phyloP scores from a whole-genome alignment of 2,888 invertebrate genomes.

The Hydrotaea cyrtoneurina region DNA sequence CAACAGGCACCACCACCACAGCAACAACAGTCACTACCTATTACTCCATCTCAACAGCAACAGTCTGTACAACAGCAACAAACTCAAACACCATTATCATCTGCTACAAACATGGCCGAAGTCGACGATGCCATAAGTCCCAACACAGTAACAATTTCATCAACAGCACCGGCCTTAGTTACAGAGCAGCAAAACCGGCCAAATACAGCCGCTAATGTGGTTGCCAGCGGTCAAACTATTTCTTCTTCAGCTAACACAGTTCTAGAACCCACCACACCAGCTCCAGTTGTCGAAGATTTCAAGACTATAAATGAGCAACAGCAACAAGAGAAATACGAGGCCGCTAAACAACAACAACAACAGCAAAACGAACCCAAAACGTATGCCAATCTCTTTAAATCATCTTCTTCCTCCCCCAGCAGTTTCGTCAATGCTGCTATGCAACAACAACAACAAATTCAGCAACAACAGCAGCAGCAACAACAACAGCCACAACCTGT shows the following conservation, averaged over 20 bases:
- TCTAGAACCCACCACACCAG: conserved; percentile 69
- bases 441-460: conserved; percentile 79
- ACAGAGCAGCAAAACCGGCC: conserved; percentile 57
- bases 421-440: conserved; percentile 79
- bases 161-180: conserved; percentile 16
- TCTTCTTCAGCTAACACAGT: conserved; percentile 34
- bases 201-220: conserved; percentile 70
- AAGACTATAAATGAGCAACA: conserved; percentile 78
- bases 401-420: conserved; percentile 77
- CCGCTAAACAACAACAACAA: conserved; percentile 77
- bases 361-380: conserved; percentile 89
- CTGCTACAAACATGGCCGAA: conserved; percentile 51
- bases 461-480: conserved; percentile 75
- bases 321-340: conserved; percentile 79
- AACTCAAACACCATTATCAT: conserved; percentile 56
- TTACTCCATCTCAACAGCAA: conserved; percentile 50
- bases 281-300: conserved; percentile 73
- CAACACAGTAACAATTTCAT: conserved; percentile 45
- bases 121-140: conserved; percentile 61
- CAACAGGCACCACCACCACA: conserved; percentile 55
- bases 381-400: conserved; percentile 92
- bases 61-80: conserved; percentile 65
- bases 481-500: conserved; percentile 62
- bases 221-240: conserved; percentile 68
- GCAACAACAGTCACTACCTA: conserved; percentile 35